These are phyloP conservation scores for Macrosteles quadrilineatus DNA, from an alignment of 1,140 invertebrate genomes.

Conservation along the genomic window DNA sequence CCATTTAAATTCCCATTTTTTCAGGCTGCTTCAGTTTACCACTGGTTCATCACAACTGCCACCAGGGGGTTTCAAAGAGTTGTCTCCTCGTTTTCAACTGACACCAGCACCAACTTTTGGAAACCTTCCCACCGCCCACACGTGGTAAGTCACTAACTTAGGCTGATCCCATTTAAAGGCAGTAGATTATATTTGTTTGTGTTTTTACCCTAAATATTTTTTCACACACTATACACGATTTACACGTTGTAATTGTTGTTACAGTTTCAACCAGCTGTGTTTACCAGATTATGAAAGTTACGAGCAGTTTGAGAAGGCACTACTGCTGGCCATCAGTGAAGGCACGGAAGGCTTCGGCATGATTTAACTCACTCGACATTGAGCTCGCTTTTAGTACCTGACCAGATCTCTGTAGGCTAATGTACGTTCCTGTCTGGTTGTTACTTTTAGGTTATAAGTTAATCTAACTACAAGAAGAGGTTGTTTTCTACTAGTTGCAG, in stretches of 20 bases:
- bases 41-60: constrained; percentile 91
- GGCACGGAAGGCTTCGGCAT: constrained; percentile 95
- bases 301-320: constrained; percentile 88
- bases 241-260: constrained; percentile 50
- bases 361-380: constrained; percentile 57
- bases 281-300: constrained; percentile 93
- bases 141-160: constrained; percentile 72
- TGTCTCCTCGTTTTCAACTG: constrained; percentile 89
- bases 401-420: constrained; percentile 8
- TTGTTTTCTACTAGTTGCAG: no score
- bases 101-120: constrained; percentile 86
- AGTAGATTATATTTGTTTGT: no score
- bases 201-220: no score
- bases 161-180: no score
- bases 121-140: constrained; percentile 90
- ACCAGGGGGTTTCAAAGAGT: constrained; percentile 82
- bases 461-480: no score
- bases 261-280: constrained; percentile 93
- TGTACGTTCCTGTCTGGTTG: neutral
- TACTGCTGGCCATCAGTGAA: constrained; percentile 91
- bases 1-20: no score
- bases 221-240: no score
- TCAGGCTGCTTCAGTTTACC: constrained; percentile 87
- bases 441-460: no score
- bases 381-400: constrained; percentile 5